These are phyloP conservation scores for Zoanthus sociatus DNA, from an alignment of 92 coral and sea anemone species.

Conservation along the genomic window DNA sequence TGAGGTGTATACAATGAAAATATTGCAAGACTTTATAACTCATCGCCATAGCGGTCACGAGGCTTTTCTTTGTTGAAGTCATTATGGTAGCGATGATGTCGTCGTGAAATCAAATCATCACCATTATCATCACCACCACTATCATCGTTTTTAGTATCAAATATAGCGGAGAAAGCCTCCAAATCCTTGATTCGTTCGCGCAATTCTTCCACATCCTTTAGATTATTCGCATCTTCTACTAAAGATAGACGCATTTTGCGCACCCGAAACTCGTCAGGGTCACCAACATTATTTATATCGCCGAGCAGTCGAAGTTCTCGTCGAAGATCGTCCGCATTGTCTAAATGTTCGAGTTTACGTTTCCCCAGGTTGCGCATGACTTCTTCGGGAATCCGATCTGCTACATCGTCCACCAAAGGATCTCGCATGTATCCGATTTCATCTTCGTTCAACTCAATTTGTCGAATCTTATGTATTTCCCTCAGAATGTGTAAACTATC, in stretches of 20 bases:
- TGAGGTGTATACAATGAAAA: too few species aligned
- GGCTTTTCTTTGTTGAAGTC: not conserved
- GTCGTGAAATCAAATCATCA: not conserved
- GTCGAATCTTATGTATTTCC: slow-evolving; percentile 83
- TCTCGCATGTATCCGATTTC: slow-evolving; percentile 64
- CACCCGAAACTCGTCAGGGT: slow-evolving; percentile 42
- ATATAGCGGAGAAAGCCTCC: slow-evolving; percentile 73
- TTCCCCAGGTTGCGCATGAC: slow-evolving; percentile 73
- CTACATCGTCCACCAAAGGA: slow-evolving; percentile 73
- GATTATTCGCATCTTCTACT: slow-evolving; percentile 66
- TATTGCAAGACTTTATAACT: not conserved
- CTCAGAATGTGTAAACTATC: slow-evolving; percentile 73
- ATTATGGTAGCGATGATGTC: not conserved
- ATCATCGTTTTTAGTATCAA: slow-evolving; percentile 4
- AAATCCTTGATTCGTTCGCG: slow-evolving; percentile 77
- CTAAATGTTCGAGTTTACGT: slow-evolving; percentile 60
- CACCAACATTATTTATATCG: slow-evolving; percentile 38
- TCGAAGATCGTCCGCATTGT: slow-evolving; percentile 68
- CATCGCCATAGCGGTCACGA: not conserved
- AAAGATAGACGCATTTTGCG: slow-evolving; percentile 66
- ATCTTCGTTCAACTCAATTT: slow-evolving; percentile 74
- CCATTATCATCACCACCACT: not conserved
- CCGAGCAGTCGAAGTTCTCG: slow-evolving; percentile 71
- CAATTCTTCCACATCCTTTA: slow-evolving; percentile 72
- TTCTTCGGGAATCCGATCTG: slow-evolving; percentile 65